These are phyloP conservation scores for Ophiodon elongatus DNA, from an alignment of 2,113 vertebrate species.

Conservation along the genomic window DNA sequence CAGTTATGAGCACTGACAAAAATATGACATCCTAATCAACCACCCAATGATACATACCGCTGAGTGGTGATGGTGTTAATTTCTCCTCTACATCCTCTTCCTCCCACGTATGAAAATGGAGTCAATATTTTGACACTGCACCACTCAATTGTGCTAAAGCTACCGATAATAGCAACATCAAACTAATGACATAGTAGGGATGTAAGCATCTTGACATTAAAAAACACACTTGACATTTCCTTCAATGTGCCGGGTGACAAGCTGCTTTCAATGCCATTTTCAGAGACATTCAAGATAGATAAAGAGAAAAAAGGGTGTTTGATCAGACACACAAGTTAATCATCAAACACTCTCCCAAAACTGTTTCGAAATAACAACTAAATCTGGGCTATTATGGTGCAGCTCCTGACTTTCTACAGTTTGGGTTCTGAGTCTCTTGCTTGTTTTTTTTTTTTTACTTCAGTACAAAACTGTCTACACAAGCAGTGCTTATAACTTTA, in stretches of 20 bases:
- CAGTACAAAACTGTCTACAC: not conserved
- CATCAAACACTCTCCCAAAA: not conserved
- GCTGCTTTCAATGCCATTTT: conserved; percentile 38
- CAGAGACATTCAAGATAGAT: conserved; percentile 23
- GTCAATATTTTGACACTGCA: conserved; percentile 26
- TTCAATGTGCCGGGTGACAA: conserved; percentile 20
- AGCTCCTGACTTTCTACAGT: not conserved
- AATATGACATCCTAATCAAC: conserved; percentile 64
- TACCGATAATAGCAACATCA: conserved; percentile 25
- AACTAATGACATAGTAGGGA: conserved; percentile 31
- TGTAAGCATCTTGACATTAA: conserved; percentile 54
- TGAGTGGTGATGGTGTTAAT: conserved; percentile 32
- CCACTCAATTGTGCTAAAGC: conserved; percentile 17
- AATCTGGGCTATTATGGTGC: not conserved
- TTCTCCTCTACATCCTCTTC: conserved; percentile 2
- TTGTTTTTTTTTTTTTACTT: not conserved
- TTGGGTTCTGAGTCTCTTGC: not conserved
- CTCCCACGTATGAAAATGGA: not conserved
- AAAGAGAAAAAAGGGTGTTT: conserved; percentile 14
- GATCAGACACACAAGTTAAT: conserved; percentile 10
- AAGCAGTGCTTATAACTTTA: not conserved
- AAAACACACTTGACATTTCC: conserved; percentile 62
- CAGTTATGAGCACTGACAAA: conserved; percentile 37
- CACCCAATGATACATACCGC: conserved; percentile 39
- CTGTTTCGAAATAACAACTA: not conserved